Evolutionary conservation across 2,888 invertebrate species (phyloP).

Genomic region (Harpalus rufipes): DNA sequence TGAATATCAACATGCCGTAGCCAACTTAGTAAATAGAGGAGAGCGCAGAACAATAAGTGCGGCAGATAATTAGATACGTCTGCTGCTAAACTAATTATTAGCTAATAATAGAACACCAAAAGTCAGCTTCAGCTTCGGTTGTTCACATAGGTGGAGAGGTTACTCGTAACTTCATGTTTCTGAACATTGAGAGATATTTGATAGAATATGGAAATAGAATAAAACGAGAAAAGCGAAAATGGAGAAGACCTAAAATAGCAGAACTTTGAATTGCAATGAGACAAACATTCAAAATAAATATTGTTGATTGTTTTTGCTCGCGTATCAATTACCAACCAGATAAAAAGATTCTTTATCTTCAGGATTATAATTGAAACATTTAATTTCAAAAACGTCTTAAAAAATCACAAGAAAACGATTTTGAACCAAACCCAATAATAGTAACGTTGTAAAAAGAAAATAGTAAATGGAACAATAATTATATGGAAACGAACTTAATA

Average conservation of each 20-base stretch:
- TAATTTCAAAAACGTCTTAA: too few relatives aligned
- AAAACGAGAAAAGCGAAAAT: background rate
- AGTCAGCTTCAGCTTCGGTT: background rate
- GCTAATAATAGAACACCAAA: slow-evolving; percentile 10
- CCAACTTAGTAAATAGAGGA: slow-evolving; percentile 4
- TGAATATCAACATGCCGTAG: slow-evolving; percentile 23
- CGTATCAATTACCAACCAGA: too few relatives aligned
- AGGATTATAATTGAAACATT: too few relatives aligned
- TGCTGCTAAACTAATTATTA: slow-evolving; percentile 55
- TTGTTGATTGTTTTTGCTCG: too few relatives aligned
- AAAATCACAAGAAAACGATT: too few relatives aligned
- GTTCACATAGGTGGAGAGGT: background rate
- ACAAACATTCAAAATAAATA: too few relatives aligned
- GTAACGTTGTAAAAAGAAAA: too few relatives aligned
- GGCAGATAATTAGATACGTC: slow-evolving; percentile 51
- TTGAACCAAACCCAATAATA: too few relatives aligned
- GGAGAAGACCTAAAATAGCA: background rate
- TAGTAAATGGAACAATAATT: too few relatives aligned
- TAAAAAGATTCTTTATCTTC: too few relatives aligned
- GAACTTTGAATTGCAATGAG: background rate
- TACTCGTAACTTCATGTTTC: background rate
- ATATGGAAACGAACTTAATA: too few relatives aligned
- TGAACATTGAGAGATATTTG: background rate
- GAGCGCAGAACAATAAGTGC: slow-evolving; percentile 17
- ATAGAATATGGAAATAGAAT: background rate